Conservation (phyloP, 2,113 vertebrate genomes). For the Sapajus apella region DNA sequence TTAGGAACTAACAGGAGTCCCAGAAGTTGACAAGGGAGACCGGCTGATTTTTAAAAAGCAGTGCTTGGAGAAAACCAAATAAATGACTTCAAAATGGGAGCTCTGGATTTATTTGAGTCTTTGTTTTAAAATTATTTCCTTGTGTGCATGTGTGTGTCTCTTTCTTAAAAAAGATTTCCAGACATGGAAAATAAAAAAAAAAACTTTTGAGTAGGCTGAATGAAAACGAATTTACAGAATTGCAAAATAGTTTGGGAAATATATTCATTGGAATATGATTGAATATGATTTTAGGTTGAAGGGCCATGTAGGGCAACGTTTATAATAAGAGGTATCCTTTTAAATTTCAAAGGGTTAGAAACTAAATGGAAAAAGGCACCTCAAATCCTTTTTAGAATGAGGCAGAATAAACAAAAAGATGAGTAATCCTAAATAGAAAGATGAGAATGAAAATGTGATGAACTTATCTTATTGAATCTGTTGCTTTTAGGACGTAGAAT, state of each 20-base stretch:
- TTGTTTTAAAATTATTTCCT: constrained; percentile 70
- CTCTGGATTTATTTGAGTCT: constrained; percentile 55
- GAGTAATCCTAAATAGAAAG: neutral
- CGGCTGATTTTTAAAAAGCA: neutral
- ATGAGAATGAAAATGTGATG: neutral
- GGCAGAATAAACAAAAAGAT: neutral
- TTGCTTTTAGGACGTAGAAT: neutral
- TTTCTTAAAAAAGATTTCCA: constrained; percentile 67
- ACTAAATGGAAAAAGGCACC: neutral
- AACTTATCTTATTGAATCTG: neutral
- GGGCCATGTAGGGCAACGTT: rapidly evolving
- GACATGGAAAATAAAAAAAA: constrained; percentile 49
- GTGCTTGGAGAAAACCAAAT: neutral
- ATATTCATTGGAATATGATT: neutral
- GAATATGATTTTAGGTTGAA: neutral
- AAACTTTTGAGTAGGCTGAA: constrained; percentile 37
- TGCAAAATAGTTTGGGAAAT: constrained; percentile 17
- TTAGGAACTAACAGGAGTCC: neutral
- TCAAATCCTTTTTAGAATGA: neutral
- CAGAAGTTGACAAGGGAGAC: neutral
- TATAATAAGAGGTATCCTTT: neutral
- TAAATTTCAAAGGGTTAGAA: neutral
- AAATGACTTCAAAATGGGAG: constrained; percentile 40
- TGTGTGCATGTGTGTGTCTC: constrained; percentile 56
- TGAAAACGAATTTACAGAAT: constrained; percentile 30